Percentiles rank a stretch among this genome's conserved stretches.
phyloP scores from a whole-genome alignment of 2,113 vertebrate species.

The Cyprinodon variegatus region DNA sequence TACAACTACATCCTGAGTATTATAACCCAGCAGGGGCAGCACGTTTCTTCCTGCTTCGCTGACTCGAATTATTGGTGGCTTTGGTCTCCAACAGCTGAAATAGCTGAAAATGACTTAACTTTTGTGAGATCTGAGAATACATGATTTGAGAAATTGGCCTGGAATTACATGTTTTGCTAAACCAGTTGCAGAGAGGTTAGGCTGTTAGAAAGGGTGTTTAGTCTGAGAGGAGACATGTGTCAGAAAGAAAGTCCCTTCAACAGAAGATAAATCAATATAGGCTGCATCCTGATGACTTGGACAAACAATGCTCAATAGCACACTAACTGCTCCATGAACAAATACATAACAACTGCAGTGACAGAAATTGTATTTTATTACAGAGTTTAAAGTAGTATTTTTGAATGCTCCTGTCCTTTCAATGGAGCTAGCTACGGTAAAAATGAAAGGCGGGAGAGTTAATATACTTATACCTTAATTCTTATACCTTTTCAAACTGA shows the following conservation, averaged over 20 bases:
- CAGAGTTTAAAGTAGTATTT: slow-evolving; percentile 8
- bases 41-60: background rate
- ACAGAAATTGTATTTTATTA: slow-evolving; percentile 43
- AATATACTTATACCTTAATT: too few relatives aligned
- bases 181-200: slow-evolving; percentile 29
- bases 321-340: slow-evolving; percentile 57
- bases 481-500: too few relatives aligned
- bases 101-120: background rate
- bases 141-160: slow-evolving; percentile 11
- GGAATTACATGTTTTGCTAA: slow-evolving; percentile 38
- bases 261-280: slow-evolving; percentile 74
- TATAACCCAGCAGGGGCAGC: background rate
- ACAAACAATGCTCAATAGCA: slow-evolving; percentile 74
- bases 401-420: background rate
- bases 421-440: too few relatives aligned
- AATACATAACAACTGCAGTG: slow-evolving; percentile 29
- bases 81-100: slow-evolving; percentile 1
- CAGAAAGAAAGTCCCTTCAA: slow-evolving; percentile 61
- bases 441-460: too few relatives aligned
- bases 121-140: background rate
- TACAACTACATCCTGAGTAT: slow-evolving; percentile 2
- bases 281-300: slow-evolving; percentile 69
- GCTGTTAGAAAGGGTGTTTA: slow-evolving; percentile 44
- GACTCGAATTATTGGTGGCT: background rate
- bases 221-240: slow-evolving; percentile 56